Conservation (phyloP, 1,140 invertebrate genomes). For the Caerostris darwini region DNA sequence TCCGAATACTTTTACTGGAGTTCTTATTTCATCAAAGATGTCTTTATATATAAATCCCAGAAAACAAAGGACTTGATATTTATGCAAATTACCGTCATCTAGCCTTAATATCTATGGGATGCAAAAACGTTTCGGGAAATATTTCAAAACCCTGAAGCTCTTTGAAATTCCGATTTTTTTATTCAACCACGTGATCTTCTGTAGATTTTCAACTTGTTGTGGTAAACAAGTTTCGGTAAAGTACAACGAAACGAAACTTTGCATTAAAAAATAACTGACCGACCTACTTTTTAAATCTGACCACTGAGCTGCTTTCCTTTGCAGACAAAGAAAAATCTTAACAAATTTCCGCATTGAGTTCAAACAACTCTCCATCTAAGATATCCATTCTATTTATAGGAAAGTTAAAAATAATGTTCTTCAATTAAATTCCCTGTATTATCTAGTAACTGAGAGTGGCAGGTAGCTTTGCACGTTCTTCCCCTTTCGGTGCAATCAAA, state of each 20-base stretch:
- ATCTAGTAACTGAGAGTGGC: conserved; percentile 37
- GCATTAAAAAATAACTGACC: not conserved
- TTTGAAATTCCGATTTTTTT: not conserved
- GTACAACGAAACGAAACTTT: not conserved
- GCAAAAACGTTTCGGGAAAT: not conserved
- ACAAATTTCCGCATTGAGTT: conserved; percentile 51
- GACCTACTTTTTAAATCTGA: not conserved
- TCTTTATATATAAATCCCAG: too few relatives aligned
- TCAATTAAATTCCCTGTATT: conserved; percentile 55
- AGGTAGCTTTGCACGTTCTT: conserved; percentile 25
- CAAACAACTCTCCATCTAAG: conserved; percentile 25
- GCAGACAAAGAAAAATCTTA: not conserved
- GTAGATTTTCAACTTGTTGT: not conserved
- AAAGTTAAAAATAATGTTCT: conserved; percentile 56
- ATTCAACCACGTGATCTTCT: not conserved
- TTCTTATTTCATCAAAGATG: too few relatives aligned
- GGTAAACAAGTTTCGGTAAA: conserved; percentile 13
- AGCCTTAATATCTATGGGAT: too few relatives aligned
- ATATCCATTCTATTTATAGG: conserved; percentile 43
- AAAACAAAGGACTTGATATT: too few relatives aligned
- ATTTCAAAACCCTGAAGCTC: too few relatives aligned
- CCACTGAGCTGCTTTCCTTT: conserved; percentile 13
- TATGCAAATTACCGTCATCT: too few relatives aligned
- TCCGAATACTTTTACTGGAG: too few relatives aligned
- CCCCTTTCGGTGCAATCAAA: not conserved